Base-by-base conservation (phyloP, 2,888 invertebrate species). In the Lacanobia oleracea region DNA sequence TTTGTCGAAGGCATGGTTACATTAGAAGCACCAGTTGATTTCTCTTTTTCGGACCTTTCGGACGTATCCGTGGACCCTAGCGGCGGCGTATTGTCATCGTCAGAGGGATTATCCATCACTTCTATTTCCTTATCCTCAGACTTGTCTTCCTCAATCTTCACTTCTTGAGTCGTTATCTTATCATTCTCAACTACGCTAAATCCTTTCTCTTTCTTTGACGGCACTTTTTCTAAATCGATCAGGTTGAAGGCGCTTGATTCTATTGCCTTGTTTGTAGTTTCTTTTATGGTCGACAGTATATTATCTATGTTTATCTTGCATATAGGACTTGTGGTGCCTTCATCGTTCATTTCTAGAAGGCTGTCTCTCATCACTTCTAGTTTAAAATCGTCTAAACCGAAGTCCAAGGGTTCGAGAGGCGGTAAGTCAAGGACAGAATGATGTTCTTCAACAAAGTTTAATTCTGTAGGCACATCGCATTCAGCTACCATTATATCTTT, bases 11-110 rank as follows among this genome's bases (percentile, higher is more conserved):
- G 91, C 87, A 93, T 88, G 66, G 91, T 88, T 77, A 91, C 81
- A 80, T 90, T 93, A 75, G 93, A 92, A 84, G 94, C 91, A 89
- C 94, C 93, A 85, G 88, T 89, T 69, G 84, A 89, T 89, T 91
- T 94, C 88, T 96, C 95, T 74, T 95, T 95, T 79, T 97, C 97
- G 84, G 97, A n/a, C n/a, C n/a, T n/a, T n/a, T n/a, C n/a, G n/a
- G n/a, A n/a, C n/a, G n/a, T 97, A 86, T 97, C 97, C 0, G 96
- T 93, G 1, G 97, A 96, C 77, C 95, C 90, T 14, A 95, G 93
- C 2, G 96, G 96, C 50, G 96, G 95, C 3, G 93, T 90, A 75
- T 94, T 96, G 75, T 97, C 97, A 66, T 97, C 97, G 78, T 97
- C 97, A 0, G 96, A 97, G 0, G 96, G 96, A 85, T 97, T 97